phyloP scores from a whole-genome alignment of 2,888 invertebrate genomes.

The Monochamus alternatus region DNA sequence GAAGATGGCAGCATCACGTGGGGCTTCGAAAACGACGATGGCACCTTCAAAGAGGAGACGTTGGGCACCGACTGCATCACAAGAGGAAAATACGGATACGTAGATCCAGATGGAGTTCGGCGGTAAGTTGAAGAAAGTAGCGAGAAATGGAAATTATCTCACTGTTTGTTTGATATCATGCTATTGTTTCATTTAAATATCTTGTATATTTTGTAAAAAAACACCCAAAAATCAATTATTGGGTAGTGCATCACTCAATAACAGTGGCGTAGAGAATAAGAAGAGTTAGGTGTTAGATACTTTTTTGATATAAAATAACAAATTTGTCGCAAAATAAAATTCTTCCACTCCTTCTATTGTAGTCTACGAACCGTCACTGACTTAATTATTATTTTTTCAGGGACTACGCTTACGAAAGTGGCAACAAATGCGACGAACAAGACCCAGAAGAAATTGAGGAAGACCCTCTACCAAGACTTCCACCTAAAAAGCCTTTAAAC shows the following conservation, averaged over 20 bases:
- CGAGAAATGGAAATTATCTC: no score
- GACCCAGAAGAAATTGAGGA: slow-evolving; percentile 61
- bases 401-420: slow-evolving; percentile 88
- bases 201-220: no score
- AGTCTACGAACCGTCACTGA: no score
- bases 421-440: slow-evolving; percentile 79
- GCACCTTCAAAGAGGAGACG: slow-evolving; percentile 88
- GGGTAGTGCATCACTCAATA: no score
- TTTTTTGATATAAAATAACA: no score
- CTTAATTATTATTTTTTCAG: slow-evolving; percentile 62
- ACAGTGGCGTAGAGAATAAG: no score
- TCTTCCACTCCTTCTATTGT: no score
- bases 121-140: slow-evolving; percentile 57
- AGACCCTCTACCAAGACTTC: slow-evolving; percentile 46
- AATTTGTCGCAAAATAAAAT: no score
- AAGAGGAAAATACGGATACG: slow-evolving; percentile 82
- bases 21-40: slow-evolving; percentile 92
- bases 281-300: no score
- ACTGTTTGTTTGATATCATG: no score
- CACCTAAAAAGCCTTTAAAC: slow-evolving; percentile 49
- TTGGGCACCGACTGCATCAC: slow-evolving; percentile 79
- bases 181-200: no score
- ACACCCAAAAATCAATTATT: no score
- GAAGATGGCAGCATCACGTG: slow-evolving; percentile 88
- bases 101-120: slow-evolving; percentile 87